phyloP scores from a whole-genome alignment of 2,113 vertebrate species.

The Empidonax alnorum region DNA sequence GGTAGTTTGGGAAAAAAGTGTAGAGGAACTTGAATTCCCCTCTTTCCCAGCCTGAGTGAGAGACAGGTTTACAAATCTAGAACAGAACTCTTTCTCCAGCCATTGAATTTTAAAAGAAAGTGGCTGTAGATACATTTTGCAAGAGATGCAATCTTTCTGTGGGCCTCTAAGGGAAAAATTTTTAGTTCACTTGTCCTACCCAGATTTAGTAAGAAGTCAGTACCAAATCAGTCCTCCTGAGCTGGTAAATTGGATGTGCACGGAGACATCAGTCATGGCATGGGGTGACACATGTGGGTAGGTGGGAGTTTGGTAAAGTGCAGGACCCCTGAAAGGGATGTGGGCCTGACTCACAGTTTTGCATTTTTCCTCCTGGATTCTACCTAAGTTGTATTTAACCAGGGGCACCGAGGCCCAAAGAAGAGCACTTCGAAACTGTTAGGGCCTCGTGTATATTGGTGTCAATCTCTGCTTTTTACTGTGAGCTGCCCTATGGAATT shows the following conservation, averaged over 20 bases:
- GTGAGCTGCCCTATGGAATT: not conserved
- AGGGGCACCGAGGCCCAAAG: not conserved
- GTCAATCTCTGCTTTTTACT: not conserved
- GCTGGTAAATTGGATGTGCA: not conserved
- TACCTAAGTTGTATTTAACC: not conserved
- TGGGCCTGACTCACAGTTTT: not conserved
- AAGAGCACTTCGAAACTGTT: not conserved
- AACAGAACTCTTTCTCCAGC: not conserved
- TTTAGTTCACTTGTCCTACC: not conserved
- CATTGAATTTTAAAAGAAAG: not conserved
- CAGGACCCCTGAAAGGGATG: not conserved
- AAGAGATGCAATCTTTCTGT: not conserved
- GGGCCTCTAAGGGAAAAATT: not conserved
- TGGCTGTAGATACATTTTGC: not conserved
- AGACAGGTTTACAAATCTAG: not conserved
- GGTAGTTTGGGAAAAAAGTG: not conserved
- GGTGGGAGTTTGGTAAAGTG: not conserved
- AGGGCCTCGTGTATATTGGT: not conserved
- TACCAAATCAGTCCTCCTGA: not conserved
- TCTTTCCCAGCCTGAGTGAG: not conserved
- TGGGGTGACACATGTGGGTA: rapidly evolving
- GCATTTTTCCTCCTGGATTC: not conserved
- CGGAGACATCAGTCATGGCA: not conserved
- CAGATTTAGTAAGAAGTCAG: not conserved
- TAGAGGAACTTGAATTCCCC: not conserved